These are phyloP conservation scores for Anableps anableps DNA, from an alignment of 2,797 vertebrate species.

Conservation along the genomic window DNA sequence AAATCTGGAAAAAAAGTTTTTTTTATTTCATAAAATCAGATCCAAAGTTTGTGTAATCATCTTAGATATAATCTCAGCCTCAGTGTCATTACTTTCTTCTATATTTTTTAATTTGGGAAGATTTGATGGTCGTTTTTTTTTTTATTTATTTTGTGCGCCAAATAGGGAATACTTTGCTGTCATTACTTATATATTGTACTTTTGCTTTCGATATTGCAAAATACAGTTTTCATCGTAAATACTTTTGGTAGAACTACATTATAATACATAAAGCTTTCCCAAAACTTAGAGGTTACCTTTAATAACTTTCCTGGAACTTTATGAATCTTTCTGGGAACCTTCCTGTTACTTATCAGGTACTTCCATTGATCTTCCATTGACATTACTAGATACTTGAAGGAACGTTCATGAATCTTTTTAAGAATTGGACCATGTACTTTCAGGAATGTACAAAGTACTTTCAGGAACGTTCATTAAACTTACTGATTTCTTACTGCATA, in stretches of 20 bases:
- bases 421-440: not conserved
- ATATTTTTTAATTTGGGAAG: constrained; percentile 37
- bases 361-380: not conserved
- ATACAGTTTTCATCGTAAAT: constrained; percentile 25
- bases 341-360: not conserved
- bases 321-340: not conserved
- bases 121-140: constrained; percentile 22
- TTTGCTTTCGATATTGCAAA: constrained; percentile 44
- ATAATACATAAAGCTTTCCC: not conserved
- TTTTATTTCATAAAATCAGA: constrained; percentile 14
- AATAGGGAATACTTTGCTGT: constrained; percentile 31
- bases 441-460: not conserved
- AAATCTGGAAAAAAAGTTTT: constrained; percentile 16
- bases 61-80: constrained; percentile 22
- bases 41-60: constrained; percentile 14
- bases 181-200: constrained; percentile 22
- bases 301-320: not conserved
- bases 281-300: not conserved
- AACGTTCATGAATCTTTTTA: not conserved
- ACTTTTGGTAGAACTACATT: constrained; percentile 7
- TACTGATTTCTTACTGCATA: not conserved
- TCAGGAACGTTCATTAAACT: not conserved
- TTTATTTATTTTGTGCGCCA: constrained; percentile 58
- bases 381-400: not conserved
- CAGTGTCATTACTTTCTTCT: constrained; percentile 41